Evolutionary conservation across 2,888 invertebrate species (phyloP).

Genomic region (Ormyrus nitidulus): DNA sequence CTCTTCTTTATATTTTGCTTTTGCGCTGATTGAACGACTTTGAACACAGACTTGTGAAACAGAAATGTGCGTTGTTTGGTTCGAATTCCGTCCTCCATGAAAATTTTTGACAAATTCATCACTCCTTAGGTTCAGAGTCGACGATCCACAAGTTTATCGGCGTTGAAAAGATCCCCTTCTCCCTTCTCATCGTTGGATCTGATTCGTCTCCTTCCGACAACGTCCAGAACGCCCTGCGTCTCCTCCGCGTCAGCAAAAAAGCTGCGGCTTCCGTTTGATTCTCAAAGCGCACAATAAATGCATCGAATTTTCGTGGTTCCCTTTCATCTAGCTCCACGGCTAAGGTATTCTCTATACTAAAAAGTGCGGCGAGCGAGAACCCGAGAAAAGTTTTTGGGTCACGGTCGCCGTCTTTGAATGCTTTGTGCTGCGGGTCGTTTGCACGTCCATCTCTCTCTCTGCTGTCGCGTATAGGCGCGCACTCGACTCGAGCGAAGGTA

Average conservation of each 20-base stretch:
- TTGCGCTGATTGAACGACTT: slow-evolving; percentile 42
- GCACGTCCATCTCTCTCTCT: not conserved
- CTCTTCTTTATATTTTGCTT: slow-evolving; percentile 32
- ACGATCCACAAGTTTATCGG: slow-evolving; percentile 65
- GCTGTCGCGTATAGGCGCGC: not conserved
- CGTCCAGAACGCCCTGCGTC: slow-evolving; percentile 42
- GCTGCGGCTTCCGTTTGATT: slow-evolving; percentile 23
- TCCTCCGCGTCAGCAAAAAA: slow-evolving; percentile 27
- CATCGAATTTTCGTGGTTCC: slow-evolving; percentile 19
- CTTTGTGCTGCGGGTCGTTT: slow-evolving; percentile 27
- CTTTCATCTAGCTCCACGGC: slow-evolving; percentile 17
- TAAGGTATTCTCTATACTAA: slow-evolving; percentile 45
- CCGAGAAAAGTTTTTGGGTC: slow-evolving; percentile 8
- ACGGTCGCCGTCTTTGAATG: slow-evolving; percentile 12
- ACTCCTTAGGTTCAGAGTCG: slow-evolving; percentile 47
- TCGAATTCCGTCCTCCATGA: slow-evolving; percentile 24
- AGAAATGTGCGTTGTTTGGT: slow-evolving; percentile 30
- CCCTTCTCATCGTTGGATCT: not conserved
- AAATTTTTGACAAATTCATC: slow-evolving; percentile 45
- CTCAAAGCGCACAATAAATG: slow-evolving; percentile 28
- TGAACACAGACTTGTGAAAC: slow-evolving; percentile 51
- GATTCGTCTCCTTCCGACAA: slow-evolving; percentile 22
- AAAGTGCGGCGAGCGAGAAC: slow-evolving; percentile 9
- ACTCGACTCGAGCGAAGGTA: slow-evolving; percentile 45
- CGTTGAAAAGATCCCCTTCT: slow-evolving; percentile 56